Conservation (phyloP, 1,140 invertebrate species). For the Drosophila pseudoananassae region DNA sequence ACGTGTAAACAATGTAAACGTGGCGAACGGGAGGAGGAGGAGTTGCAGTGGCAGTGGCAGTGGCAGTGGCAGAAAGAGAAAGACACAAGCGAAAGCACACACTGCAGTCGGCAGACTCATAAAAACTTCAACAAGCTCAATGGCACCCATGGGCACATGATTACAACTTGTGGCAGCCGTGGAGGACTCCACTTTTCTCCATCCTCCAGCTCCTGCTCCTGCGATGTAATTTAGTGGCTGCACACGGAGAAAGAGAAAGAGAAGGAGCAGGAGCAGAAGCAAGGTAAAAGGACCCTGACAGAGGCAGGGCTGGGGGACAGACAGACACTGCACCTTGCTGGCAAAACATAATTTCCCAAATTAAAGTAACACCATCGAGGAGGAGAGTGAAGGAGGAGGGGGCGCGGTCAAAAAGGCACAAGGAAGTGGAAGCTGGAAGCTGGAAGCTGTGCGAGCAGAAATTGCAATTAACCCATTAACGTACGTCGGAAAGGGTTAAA, state of each 20-base stretch:
- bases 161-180: constrained; percentile 69
- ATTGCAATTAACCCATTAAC: constrained; percentile 73
- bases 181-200: constrained; percentile 23
- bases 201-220: constrained; percentile 1
- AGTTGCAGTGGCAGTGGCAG: not conserved
- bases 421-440: not conserved
- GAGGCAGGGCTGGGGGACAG: not conserved
- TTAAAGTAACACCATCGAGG: constrained; percentile 59
- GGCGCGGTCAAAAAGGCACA: too few species aligned
- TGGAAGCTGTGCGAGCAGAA: constrained; percentile 56
- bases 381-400: not conserved
- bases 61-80: not conserved
- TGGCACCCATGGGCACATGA: constrained; percentile 75
- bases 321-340: constrained; percentile 55
- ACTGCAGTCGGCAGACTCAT: constrained; percentile 67
- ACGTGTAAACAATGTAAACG: constrained; percentile 74
- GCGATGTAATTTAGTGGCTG: constrained; percentile 56
- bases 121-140: constrained; percentile 79
- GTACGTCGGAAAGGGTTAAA: constrained; percentile 24
- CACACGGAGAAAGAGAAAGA: constrained; percentile 14
- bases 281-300: not conserved
- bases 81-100: constrained; percentile 11
- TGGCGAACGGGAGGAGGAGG: not conserved
- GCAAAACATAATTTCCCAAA: constrained; percentile 76
- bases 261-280: not conserved